Evolutionary conservation across 2,888 invertebrate genomes (phyloP), one percentile per base, ranked within the genome.

Genomic region (Teleogryllus oceanicus): DNA sequence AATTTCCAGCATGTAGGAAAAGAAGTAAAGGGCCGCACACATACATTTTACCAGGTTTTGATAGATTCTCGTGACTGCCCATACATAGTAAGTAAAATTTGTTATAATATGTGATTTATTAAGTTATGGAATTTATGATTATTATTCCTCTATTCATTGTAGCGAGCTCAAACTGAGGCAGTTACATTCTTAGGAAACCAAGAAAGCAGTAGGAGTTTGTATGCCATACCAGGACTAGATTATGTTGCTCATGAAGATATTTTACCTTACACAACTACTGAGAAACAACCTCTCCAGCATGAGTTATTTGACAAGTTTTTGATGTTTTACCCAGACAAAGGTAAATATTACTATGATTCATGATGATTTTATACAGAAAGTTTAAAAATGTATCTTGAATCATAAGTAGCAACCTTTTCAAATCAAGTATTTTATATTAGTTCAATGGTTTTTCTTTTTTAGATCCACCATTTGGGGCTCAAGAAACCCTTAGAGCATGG

Each of bases 161-260:
- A 96, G 97, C 91, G 98, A 85, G 97, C 98, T n/a, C 98, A 98
- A 88, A 96, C 98, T 5, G 98, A 98, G 89, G 96, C 98, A 10
- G 98, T 98, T 1, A 98, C 98, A 0, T 98, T 99, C 88, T 89
- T 99, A 78, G 97, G 98, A 21, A 97, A 96, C 87, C 97, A 97
- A 87, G 97, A 98, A 86, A 96, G 96, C 20, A 96, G 96, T 85
- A 91, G 97, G 81, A 97, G 97, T 85, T 88, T 98, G 51, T 98
- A 98, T 87, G 97, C 98, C 1, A 97, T 98, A 85, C 98, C 98
- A 11, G 99, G 99, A 0, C 88, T 99, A 82, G 99, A 99, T 89
- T 99, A 99, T 87, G 98, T 99, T 13, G 96, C 97, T 0, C 99
- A 99, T 85, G 97, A 98, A 85, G 99, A 99, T 87, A 94, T 99